phyloP scores from a whole-genome alignment of 2,797 vertebrate species.

The Synaphobranchus kaupii region DNA sequence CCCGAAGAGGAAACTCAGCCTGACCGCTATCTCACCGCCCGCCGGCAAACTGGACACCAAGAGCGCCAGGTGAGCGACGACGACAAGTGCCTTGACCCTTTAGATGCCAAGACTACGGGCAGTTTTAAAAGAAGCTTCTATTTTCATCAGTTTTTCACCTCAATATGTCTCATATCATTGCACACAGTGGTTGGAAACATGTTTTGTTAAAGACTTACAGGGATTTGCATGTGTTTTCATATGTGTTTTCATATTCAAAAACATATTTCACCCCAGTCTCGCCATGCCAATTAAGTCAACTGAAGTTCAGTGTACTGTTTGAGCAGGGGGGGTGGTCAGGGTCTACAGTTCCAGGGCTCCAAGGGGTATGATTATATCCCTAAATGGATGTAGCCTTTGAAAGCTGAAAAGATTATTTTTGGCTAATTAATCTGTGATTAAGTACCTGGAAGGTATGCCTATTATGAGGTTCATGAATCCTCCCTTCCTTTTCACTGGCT shows the following conservation, averaged over 20 bases:
- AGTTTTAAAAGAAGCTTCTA: no score
- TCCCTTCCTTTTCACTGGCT: neutral
- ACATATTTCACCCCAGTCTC: neutral
- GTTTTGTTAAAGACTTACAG: no score
- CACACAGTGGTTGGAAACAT: no score
- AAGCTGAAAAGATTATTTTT: neutral
- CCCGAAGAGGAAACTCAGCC: slow-evolving; percentile 90
- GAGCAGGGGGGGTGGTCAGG: neutral
- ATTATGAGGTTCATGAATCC: neutral
- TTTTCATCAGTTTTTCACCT: no score
- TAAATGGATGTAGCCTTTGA: neutral
- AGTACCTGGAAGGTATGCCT: neutral
- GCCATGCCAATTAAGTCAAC: neutral
- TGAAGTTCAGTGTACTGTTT: neutral
- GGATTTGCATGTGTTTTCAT: neutral
- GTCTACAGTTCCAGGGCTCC: neutral
- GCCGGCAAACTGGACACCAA: slow-evolving; percentile 84
- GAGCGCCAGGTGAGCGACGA: slow-evolving; percentile 88
- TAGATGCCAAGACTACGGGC: no score
- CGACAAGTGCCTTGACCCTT: slow-evolving; percentile 37
- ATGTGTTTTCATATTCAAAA: no score
- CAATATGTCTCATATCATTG: no score
- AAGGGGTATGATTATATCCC: neutral
- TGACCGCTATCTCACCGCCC: slow-evolving; percentile 76
- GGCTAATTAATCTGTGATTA: neutral